Percentiles rank a stretch among this genome's conserved stretches.
These are phyloP conservation scores for Trachelipus rathkii DNA, from an alignment of 1,140 invertebrate species.

Conservation along the genomic window DNA sequence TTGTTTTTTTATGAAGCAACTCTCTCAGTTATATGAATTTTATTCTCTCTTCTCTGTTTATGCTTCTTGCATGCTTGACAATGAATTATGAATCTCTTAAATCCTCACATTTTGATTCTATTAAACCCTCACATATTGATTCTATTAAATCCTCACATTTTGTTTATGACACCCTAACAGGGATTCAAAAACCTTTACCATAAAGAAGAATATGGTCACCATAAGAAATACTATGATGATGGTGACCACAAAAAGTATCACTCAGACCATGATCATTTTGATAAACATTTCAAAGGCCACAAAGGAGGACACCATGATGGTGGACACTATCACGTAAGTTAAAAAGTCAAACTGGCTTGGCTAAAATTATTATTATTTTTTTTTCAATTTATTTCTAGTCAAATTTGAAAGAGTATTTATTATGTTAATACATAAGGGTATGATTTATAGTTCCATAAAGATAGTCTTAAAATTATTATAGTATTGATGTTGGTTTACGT, in stretches of 20 bases:
- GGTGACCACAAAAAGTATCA: conserved; percentile 38
- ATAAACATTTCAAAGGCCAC: conserved; percentile 35
- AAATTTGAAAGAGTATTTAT: background rate
- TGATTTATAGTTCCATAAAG: background rate
- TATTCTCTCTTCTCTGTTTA: too few species aligned
- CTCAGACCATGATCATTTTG: conserved; percentile 34
- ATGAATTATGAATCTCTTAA: too few species aligned
- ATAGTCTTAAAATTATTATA: too few species aligned
- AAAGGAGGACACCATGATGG: conserved; percentile 37
- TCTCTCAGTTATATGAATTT: too few species aligned
- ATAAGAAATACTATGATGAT: conserved; percentile 45
- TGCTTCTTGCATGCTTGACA: too few species aligned
- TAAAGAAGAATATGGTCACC: conserved; percentile 43
- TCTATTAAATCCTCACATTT: too few species aligned
- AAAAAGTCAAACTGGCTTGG: too few species aligned
- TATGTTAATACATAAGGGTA: background rate
- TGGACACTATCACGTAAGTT: conserved; percentile 36
- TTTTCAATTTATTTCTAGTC: background rate
- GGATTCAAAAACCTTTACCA: conserved; percentile 45
- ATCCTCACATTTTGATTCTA: too few species aligned
- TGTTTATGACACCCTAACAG: conserved; percentile 8
- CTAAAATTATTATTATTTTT: background rate
- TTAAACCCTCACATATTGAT: too few species aligned
- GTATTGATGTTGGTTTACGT: too few species aligned
- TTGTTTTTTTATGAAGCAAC: too few species aligned